Evolutionary conservation across 2,113 vertebrate genomes (phyloP), one percentile per base, ranked within the genome.

Genomic region (Calidris pugnax): DNA sequence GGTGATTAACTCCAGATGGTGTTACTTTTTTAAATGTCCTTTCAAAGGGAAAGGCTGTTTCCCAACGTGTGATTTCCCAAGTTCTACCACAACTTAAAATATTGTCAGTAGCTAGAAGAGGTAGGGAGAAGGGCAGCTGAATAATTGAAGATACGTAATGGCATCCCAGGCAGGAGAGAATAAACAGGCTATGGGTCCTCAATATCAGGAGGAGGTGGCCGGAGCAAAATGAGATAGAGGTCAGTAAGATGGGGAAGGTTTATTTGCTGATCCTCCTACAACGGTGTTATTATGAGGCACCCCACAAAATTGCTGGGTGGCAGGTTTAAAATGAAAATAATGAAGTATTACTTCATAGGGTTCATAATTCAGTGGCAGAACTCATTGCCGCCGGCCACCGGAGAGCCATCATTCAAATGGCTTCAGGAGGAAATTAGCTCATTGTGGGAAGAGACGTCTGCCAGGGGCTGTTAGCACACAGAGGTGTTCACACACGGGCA

Each of bases 261-360:
- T 64, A 17, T 85, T 90, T 77, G 10, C 77, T 91, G 67, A 28
- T 39, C 23, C 74, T 90, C 0, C 0, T 39, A 55, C 32, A 47
- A 71, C 91, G 56, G 24, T 21, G 60, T 18, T 18, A 55, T 37
- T 50, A 68, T 26, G 47, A 87, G 73, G 33, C 47, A 89, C 10
- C 12, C 59, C n/a, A 66, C 2, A 3, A 89, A 89, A 69, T 22
- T 64, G 53, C 80, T 72, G 43, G 47, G 20, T 93, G 62, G 60
- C 80, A 89, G 89, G 37, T 68, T 96, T 81, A 75, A 97, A 93
- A 95, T 94, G 30, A 89, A 95, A 94, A 75, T 85, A 92, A 92
- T 81, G 64, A 95, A 81, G 28, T 23, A 84, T 96, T 92, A 17
- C 47, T 86, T 93, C 56, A 55, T 39, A 43, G 20, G n/a, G 23